phyloP scores from a whole-genome alignment of 2,888 invertebrate genomes.

The Graphium colonna region DNA sequence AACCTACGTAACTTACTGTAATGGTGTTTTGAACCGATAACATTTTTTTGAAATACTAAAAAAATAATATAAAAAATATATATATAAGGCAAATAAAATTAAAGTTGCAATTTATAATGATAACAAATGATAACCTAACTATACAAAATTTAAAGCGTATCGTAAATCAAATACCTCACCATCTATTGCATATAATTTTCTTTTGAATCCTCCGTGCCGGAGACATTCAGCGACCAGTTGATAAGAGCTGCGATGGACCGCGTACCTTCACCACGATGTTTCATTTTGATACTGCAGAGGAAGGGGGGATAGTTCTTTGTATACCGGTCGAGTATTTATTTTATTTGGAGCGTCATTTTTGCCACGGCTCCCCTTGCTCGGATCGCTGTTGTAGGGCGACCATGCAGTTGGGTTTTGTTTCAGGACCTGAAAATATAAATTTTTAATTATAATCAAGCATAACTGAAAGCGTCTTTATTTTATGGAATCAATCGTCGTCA shows the following conservation, averaged over 20 bases:
- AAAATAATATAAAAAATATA: too few species aligned
- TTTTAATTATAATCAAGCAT: constrained; percentile 13
- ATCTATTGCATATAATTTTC: constrained; percentile 35
- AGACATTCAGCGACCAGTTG: constrained; percentile 40
- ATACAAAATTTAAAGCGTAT: constrained; percentile 24
- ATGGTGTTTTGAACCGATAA: too few species aligned
- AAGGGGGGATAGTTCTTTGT: constrained; percentile 35
- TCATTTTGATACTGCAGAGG: constrained; percentile 23
- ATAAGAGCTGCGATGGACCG: constrained; percentile 29
- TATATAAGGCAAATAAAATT: too few species aligned
- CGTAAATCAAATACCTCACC: constrained; percentile 30
- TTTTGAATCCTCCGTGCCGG: constrained; percentile 29
- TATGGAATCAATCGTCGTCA: too few species aligned
- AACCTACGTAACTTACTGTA: too few species aligned
- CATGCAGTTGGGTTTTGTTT: constrained; percentile 44
- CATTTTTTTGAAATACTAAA: too few species aligned
- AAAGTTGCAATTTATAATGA: too few species aligned
- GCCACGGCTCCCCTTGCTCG: constrained; percentile 62
- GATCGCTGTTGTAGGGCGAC: constrained; percentile 65
- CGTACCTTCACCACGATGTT: constrained; percentile 27
- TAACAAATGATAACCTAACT: constrained; percentile 1
- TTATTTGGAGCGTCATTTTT: constrained; percentile 72
- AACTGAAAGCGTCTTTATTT: not conserved
- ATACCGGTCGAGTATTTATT: constrained; percentile 55
- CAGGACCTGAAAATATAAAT: constrained; percentile 43